Percentiles rank a stretch among this genome's conserved stretches.
These are phyloP conservation scores for Doris montereyensis DNA, from an alignment of 2,888 invertebrate genomes.

Conservation along the genomic window DNA sequence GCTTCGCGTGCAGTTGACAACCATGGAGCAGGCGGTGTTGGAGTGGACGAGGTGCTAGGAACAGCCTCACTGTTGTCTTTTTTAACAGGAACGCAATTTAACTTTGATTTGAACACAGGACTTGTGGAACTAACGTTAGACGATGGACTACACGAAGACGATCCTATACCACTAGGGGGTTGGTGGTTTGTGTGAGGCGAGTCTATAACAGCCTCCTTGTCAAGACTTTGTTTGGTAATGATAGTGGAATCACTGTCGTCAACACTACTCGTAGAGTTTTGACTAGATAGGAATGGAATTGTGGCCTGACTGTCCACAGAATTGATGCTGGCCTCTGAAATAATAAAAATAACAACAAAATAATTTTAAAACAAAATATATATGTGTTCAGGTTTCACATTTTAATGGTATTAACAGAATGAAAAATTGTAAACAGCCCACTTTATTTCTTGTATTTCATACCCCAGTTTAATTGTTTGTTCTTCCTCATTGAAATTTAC, in stretches of 20 bases:
- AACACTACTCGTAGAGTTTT: not conserved
- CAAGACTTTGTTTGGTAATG: not conserved
- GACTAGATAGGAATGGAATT: slow-evolving; percentile 12
- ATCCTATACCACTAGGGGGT: too few relatives aligned
- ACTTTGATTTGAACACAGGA: not conserved
- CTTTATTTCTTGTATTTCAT: too few relatives aligned
- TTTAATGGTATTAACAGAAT: too few relatives aligned
- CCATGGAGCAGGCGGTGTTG: slow-evolving; percentile 6
- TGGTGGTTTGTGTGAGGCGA: not conserved
- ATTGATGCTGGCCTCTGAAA: slow-evolving; percentile 25
- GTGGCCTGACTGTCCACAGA: slow-evolving; percentile 33
- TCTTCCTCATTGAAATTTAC: too few relatives aligned
- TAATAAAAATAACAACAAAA: not conserved
- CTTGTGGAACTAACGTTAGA: too few relatives aligned
- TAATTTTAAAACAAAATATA: not conserved
- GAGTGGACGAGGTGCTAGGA: not conserved
- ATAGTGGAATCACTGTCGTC: not conserved
- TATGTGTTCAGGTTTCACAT: too few relatives aligned
- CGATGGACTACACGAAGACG: too few relatives aligned
- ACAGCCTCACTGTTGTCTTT: not conserved
- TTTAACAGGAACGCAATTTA: not conserved
- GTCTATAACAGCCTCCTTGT: slow-evolving; percentile 14
- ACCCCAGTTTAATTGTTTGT: too few relatives aligned
- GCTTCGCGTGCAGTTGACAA: slow-evolving; percentile 2
- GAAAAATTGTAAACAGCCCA: too few relatives aligned